A percentile compares a stretch with the other conserved stretches of the same genome.
Conservation (phyloP, 2,113 vertebrate genomes). For the Oxyruncus cristatus region DNA sequence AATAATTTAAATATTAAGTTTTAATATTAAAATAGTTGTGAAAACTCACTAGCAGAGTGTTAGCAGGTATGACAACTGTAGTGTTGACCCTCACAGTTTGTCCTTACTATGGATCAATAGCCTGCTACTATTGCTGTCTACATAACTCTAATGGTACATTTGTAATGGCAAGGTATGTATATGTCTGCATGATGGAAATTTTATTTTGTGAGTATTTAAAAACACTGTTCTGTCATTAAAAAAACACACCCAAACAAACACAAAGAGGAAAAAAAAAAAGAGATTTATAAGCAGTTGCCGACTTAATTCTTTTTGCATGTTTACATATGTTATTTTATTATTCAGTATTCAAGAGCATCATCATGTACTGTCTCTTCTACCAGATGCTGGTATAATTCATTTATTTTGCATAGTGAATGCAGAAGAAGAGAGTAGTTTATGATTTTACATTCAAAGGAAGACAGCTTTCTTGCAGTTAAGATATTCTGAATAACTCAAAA, state of each 20-base stretch:
- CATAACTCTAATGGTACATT: neutral
- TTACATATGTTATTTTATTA: neutral
- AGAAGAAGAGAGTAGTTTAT: neutral
- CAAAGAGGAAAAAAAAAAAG: neutral
- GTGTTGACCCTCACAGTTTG: neutral
- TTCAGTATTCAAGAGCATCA: neutral
- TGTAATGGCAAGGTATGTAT: neutral
- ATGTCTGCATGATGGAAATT: neutral
- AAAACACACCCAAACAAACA: neutral
- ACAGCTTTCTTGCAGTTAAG: neutral
- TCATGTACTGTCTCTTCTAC: neutral
- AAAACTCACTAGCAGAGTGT: neutral
- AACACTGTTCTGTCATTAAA: neutral
- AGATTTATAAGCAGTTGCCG: neutral
- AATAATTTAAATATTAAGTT: neutral
- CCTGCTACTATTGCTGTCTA: neutral
- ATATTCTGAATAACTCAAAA: neutral
- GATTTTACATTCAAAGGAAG: neutral
- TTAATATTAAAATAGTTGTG: neutral
- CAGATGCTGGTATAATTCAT: neutral
- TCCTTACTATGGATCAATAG: neutral
- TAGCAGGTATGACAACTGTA: neutral
- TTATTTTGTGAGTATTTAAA: neutral
- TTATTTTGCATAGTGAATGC: neutral
- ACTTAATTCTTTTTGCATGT: neutral